Base-by-base conservation (phyloP, 2,888 invertebrate genomes). In the Spisula subtruncata region DNA sequence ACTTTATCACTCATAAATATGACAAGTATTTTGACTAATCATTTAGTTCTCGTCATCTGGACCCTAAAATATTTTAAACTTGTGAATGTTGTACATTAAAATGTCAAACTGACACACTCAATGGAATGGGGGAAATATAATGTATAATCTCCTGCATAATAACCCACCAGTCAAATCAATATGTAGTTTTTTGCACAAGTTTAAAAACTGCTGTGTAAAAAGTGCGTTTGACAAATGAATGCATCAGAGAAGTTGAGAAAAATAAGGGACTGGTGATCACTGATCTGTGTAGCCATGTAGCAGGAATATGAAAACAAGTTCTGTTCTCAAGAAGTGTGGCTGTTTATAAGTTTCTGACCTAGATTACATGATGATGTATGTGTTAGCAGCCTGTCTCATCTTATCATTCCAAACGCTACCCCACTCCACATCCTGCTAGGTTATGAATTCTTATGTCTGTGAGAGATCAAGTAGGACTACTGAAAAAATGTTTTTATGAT, bases 351-450 rank as follows among this genome's bases (percentile, higher is more conserved):
- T 66, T 25, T n/a, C 60, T 66, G 60, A 66, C 60, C 60, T 25
- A 66, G 60, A 66, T 25, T 66, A 25, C 25, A 12, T 0, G 20
- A n/a, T 66, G 60, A 66, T 66, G 20, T 66, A 66, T 66, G 56
- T 18, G n/a, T 10, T 25, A 10, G 6, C 60, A 66, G 60, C n/a
- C 60, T 66, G 60, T 66, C 0, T n/a, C 25, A 25, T 25, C 5
- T 66, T 66, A 10, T 66, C 60, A 66, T 66, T n/a, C n/a, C n/a
- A 60, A n/a, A n/a, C n/a, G 60, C n/a, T 60, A 60, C n/a, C n/a
- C 25, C n/a, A 66, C 25, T 66, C 10, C 25, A 66, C 60, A 66
- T 66, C 60, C 60, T 66, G 25, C 60, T 66, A 25, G 8, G 60
- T 66, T 66, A 66, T 25, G 25, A 25, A 66, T 66, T 25, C 25